Conservation (phyloP, 2,888 invertebrate species). For the Ornithoptera alexandrae region DNA sequence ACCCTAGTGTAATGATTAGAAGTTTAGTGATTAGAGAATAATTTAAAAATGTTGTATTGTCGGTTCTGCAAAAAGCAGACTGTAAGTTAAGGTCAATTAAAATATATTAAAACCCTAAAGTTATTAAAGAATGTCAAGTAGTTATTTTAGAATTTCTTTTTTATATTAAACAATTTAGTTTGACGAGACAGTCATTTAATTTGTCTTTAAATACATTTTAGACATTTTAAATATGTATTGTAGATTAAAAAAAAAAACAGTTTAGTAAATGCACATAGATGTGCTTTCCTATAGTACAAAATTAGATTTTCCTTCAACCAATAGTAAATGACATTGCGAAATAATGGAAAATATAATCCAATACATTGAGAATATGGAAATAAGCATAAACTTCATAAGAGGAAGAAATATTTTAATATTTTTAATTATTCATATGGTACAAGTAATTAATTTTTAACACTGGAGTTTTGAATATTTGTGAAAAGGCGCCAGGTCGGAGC, state of each 20-base stretch:
- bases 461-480: too few relatives aligned
- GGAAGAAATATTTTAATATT: too few relatives aligned
- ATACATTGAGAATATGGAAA: too few relatives aligned
- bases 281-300: conserved; percentile 21
- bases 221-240: background rate
- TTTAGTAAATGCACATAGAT: background rate
- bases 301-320: conserved; percentile 8
- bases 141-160: too few relatives aligned
- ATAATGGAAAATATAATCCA: conserved; percentile 2
- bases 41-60: conserved; percentile 48
- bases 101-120: conserved; percentile 48
- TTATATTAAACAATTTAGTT: background rate
- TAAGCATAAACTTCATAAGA: too few relatives aligned
- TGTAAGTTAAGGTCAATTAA: conserved; percentile 61
- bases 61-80: conserved; percentile 46
- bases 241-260: background rate
- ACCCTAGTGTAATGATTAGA: conserved; percentile 45
- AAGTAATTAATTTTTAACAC: too few relatives aligned
- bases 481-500: too few relatives aligned
- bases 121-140: conserved; percentile 18
- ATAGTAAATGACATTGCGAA: conserved; percentile 5
- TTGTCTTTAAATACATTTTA: background rate
- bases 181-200: background rate
- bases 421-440: too few relatives aligned
- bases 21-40: conserved; percentile 51